These are phyloP conservation scores for Pteronotus mesoamericanus DNA, from an alignment of 2,797 vertebrate genomes.

Conservation along the genomic window DNA sequence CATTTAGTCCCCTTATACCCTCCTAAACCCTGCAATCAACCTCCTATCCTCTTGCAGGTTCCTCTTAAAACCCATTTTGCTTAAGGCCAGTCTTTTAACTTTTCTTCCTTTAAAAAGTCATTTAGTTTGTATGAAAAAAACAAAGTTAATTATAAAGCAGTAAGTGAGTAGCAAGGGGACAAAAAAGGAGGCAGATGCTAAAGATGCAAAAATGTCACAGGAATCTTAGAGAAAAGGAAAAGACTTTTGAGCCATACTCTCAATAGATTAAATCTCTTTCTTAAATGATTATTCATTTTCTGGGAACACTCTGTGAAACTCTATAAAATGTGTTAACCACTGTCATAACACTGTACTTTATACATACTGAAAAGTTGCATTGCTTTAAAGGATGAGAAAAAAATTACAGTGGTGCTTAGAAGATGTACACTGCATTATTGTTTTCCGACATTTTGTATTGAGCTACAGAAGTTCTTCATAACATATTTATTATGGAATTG, in stretches of 20 bases:
- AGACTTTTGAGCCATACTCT: neutral
- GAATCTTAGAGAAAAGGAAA: neutral
- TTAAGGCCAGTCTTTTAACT: neutral
- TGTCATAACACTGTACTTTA: neutral
- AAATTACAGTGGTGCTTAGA: neutral
- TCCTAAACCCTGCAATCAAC: neutral
- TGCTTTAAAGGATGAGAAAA: constrained; percentile 42
- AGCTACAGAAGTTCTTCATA: constrained; percentile 27
- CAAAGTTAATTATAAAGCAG: constrained; percentile 1
- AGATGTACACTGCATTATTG: neutral
- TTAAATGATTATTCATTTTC: constrained; percentile 24
- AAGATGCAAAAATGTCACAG: neutral
- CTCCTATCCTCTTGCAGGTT: neutral
- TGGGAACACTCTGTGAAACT: constrained; percentile 11
- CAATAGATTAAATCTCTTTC: constrained; percentile 14
- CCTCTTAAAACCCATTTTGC: neutral
- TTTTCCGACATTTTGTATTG: constrained; percentile 10
- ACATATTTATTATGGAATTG: constrained; percentile 38
- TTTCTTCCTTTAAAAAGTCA: constrained; percentile 10
- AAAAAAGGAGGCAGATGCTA: neutral
- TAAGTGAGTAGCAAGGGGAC: neutral
- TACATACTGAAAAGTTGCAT: neutral
- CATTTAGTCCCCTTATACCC: no score
- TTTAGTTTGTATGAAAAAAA: neutral
- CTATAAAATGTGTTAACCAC: constrained; percentile 1